Percentiles rank a stretch among this genome's conserved stretches.
Evolutionary conservation across 2,797 vertebrate species (phyloP).

Genomic region (Gastrophryne carolinensis): DNA sequence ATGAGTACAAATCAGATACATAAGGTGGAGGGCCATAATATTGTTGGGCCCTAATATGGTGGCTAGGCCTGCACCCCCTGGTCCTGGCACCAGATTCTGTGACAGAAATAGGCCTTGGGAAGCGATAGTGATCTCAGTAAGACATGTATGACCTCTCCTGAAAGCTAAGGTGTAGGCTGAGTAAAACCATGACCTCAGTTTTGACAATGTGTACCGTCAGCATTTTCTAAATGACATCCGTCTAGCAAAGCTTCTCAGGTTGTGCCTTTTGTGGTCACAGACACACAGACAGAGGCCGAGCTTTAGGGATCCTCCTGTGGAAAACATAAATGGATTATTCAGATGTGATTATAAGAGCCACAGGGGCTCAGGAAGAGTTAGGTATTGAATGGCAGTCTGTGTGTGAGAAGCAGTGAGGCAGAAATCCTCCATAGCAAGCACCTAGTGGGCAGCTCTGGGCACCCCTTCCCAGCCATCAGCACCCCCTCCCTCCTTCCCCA

Average conservation of each 20-base stretch:
- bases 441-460: background rate
- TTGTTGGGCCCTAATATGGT: no score
- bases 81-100: no score
- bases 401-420: background rate
- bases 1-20: no score
- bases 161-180: background rate
- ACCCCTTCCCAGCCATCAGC: slow-evolving; percentile 12
- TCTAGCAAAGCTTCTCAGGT: background rate
- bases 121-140: background rate
- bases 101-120: no score
- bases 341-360: background rate
- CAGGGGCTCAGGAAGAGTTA: background rate
- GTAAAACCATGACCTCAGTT: background rate
- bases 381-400: background rate
- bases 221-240: background rate
- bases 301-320: background rate
- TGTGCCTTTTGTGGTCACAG: background rate
- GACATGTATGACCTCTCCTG: background rate
- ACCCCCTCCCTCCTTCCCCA: slow-evolving; percentile 14
- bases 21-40: no score
- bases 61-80: no score
- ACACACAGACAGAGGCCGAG: background rate
- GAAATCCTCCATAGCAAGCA: background rate
- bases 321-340: background rate
- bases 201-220: background rate